Base-by-base conservation (phyloP, 92 coral and sea anemone species). In the Paramuricea clavata region DNA sequence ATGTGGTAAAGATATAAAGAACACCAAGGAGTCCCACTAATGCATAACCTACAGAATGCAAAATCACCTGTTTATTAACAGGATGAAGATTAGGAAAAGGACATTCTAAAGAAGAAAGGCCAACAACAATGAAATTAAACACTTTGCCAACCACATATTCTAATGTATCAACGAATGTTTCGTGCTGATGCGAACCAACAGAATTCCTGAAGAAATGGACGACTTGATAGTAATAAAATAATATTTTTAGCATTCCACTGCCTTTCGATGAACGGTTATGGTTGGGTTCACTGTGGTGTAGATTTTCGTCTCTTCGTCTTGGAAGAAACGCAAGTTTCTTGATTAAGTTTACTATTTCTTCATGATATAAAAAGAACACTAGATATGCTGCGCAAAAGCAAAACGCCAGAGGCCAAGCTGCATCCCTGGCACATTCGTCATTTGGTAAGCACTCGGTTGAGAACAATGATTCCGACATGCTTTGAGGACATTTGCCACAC, bases 141-240 rank as follows among this genome's bases (percentile, higher is more conserved):
- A 41, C 19, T 21, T 23, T 36, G 19, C 47, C 8, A 35, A 60
- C 15, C 5, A 60, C 2, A 26, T 78, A n/a, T 33, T 78, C 72
- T 5, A 78, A 6, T 30, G 32, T 39, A 5, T 4, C 47, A 5
- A 15, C 25, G 21, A 77, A 1, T 12, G 16, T 7, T 27, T 77
- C 15, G 3, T 60, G 32, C 19, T 59, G 12, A 19, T 33, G 50
- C 35, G 72, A 16, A 1, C 27, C 19, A 19, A 19, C 83, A 0
- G 39, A 57, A 36, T 19, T 34, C 71, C 49, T 32, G 0, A 78
- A 42, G 28, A 78, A 56, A 23, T 60, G 72, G 13, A 57, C 70
- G 6, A 60, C 43, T 60, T 78, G 83, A 56, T 78, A 78, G 43
- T 57, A 78, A 59, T 78, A 78, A 44, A 78, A 78, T 6, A 78